Percentiles rank a stretch among this genome's conserved stretches.
Conservation (phyloP, 1,140 invertebrate genomes). For the Riptortus pedestris region DNA sequence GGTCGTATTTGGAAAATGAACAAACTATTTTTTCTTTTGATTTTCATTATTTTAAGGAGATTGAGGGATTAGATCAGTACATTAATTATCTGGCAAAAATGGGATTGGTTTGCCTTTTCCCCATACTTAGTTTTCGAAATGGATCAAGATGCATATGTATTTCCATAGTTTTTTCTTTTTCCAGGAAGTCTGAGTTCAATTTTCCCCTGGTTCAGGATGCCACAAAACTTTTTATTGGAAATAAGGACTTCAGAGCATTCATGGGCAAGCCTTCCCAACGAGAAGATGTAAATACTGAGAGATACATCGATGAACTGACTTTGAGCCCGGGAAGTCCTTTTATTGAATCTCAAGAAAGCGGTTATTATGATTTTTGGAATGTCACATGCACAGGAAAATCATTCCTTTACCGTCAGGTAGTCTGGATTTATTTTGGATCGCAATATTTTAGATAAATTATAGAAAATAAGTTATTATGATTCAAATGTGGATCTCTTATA, state of each 20-base stretch:
- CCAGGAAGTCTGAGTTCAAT: not conserved
- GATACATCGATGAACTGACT: conserved; percentile 19
- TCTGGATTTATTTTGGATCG: too few species aligned
- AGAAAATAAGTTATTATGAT: too few species aligned
- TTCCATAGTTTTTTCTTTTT: conserved; percentile 2
- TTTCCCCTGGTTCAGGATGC: conserved; percentile 25
- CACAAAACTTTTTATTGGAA: conserved; percentile 31
- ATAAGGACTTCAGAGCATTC: conserved; percentile 34
- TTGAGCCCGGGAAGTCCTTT: conserved; percentile 29
- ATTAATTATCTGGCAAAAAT: too few species aligned
- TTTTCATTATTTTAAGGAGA: too few species aligned
- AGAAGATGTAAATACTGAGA: conserved; percentile 21
- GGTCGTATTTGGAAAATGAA: too few species aligned
- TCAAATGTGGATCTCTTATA: too few species aligned
- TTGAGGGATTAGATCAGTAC: too few species aligned
- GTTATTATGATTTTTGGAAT: conserved; percentile 33
- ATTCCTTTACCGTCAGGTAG: conserved; percentile 34
- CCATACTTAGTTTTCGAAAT: too few species aligned
- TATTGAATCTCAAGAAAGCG: conserved; percentile 26
- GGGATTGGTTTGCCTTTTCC: too few species aligned
- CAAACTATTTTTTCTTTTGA: too few species aligned
- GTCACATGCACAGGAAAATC: conserved; percentile 30
- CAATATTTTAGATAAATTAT: too few species aligned
- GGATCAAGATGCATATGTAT: too few species aligned
- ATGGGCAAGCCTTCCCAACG: conserved; percentile 5